Evolutionary conservation across 2,113 vertebrate genomes (phyloP).

Genomic region (Irena cyanogastra): DNA sequence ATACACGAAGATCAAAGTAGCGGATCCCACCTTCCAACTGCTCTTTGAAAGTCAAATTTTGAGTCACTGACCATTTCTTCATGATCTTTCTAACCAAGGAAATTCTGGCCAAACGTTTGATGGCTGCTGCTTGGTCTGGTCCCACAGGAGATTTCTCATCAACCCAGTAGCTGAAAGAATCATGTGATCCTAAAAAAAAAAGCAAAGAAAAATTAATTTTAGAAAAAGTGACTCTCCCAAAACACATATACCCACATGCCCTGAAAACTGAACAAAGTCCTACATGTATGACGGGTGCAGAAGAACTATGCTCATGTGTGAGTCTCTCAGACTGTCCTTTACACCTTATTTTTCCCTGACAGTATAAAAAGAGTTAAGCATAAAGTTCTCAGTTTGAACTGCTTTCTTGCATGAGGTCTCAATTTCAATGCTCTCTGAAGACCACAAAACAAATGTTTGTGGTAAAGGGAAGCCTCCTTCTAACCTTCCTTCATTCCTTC

Average conservation of each 20-base stretch:
- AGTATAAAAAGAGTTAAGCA: neutral
- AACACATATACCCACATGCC: rapidly evolving
- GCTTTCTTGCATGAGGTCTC: neutral
- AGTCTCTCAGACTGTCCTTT: neutral
- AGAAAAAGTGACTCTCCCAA: neutral
- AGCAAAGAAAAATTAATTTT: neutral
- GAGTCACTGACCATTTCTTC: conserved; percentile 91
- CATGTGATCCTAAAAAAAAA: conserved; percentile 79
- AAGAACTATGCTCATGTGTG: neutral
- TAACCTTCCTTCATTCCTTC: neutral
- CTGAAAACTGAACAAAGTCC: neutral
- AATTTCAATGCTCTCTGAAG: neutral
- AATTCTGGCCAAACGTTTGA: conserved; percentile 80
- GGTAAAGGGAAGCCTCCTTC: neutral
- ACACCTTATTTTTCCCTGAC: neutral
- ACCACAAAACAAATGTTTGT: neutral
- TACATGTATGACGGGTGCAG: rapidly evolving
- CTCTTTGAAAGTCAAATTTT: conserved; percentile 92
- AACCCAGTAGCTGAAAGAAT: conserved; percentile 90
- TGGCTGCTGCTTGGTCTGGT: conserved; percentile 80
- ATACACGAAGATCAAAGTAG: conserved; percentile 97
- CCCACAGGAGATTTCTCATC: conserved; percentile 86
- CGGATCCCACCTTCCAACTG: conserved; percentile 94
- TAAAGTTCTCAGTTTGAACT: neutral
- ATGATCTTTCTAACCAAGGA: conserved; percentile 85